A percentile compares a stretch with the other conserved stretches of the same genome.
Conservation (phyloP, 2,113 vertebrate species). For the Etia nguti region DNA sequence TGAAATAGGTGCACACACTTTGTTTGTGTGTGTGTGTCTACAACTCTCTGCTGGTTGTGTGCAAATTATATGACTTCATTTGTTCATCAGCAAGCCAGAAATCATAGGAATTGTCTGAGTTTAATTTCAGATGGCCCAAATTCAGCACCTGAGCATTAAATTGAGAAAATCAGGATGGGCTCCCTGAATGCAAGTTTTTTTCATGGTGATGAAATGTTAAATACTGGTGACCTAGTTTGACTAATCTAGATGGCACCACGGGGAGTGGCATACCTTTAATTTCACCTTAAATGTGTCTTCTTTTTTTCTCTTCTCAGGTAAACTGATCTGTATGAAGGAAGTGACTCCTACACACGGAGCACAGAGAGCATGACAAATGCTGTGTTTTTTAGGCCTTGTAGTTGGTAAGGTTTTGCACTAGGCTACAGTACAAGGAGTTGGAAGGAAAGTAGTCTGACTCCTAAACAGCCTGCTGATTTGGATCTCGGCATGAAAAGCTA, state of each 20-base stretch:
- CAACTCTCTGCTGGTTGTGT: slow-evolving; percentile 3
- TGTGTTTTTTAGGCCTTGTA: slow-evolving; percentile 2
- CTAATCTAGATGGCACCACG: neutral
- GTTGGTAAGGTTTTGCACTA: neutral
- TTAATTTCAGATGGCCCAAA: neutral
- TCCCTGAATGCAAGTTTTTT: neutral
- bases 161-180: neutral
- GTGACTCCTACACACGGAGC: neutral
- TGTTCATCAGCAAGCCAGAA: neutral
- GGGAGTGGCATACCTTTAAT: neutral
- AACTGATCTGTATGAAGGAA: neutral
- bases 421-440: neutral
- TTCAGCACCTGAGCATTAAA: neutral
- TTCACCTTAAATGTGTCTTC: neutral
- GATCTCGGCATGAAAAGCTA: slow-evolving; percentile 30
- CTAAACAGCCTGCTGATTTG: slow-evolving; percentile 26
- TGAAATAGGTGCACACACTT: slow-evolving; percentile 5
- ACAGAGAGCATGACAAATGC: slow-evolving; percentile 3
- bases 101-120: neutral
- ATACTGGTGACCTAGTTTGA: neutral
- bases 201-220: neutral
- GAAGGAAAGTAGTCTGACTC: slow-evolving; percentile 1
- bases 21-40: neutral
- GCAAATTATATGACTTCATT: neutral
- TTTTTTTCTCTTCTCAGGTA: neutral